A percentile compares a stretch with the other conserved stretches of the same genome.
Evolutionary conservation across 37 sponge, comb jelly and placozoan genomes (phyloP).

Genomic region (Hormiphora californensis): DNA sequence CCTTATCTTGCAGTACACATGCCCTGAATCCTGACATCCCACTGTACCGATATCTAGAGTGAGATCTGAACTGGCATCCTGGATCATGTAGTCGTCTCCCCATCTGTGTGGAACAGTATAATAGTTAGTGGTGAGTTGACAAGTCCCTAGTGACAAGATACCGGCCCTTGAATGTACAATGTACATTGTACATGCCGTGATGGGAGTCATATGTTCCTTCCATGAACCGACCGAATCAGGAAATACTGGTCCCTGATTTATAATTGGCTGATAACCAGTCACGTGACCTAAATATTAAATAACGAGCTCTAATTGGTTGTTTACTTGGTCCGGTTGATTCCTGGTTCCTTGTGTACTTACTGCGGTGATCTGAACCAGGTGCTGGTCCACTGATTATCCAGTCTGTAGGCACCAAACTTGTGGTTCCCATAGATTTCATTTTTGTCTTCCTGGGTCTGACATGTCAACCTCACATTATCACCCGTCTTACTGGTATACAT

Average conservation of each 20-base stretch:
- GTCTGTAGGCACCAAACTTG: not conserved
- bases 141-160: no score
- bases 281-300: not conserved
- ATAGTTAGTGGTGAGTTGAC: no score
- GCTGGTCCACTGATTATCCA: not conserved
- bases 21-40: not conserved
- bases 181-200: no score
- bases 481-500: not conserved
- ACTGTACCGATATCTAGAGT: not conserved
- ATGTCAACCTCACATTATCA: conserved; percentile 3
- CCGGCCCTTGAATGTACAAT: no score
- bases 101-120: no score
- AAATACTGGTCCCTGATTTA: not conserved
- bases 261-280: not conserved
- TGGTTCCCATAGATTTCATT: no score
- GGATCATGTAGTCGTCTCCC: not conserved
- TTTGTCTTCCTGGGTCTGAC: conserved; percentile 35
- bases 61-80: not conserved
- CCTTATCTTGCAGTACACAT: not conserved
- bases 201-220: not conserved
- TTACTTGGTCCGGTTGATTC: no score
- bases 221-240: not conserved
- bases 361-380: conserved; percentile 16
- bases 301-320: no score
- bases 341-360: not conserved